Base-by-base conservation (phyloP, 2,113 vertebrate species). In the Aspidoscelis tigris region DNA sequence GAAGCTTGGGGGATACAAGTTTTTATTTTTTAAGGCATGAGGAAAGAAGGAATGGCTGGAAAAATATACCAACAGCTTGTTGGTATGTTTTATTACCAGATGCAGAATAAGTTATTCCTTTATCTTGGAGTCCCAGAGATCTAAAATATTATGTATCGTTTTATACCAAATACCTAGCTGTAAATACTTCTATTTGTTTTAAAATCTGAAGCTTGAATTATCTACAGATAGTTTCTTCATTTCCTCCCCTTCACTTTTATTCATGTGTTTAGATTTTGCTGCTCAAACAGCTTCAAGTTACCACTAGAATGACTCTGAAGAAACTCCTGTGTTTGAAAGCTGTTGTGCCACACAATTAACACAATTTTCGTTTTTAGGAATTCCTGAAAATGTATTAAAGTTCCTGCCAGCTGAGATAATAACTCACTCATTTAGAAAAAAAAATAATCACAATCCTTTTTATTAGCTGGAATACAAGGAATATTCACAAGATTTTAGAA, bases 81-180 rank as follows among this genome's bases (percentile, higher is more conserved):
- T 10, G 0, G 41, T 6, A 82, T 39, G n/a, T 69, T 33, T 77
- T 61, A 74, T 11, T 66, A 86, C 68, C 14, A 53, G 1, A 88
- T 18, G 58, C 66, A 53, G 47, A 5, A 10, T 65, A 58, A 14
- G 75, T 69, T 6, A 79, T 75, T 76, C 18, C 14, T 11, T 43
- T 41, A 11, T 10, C 58, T 64, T 4, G 2, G 1, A 81, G 39
- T 68, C 84, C 39, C 80, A 68, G 78, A 64, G 76, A 87, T 79
- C 78, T n/a, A 77, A 88, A 92, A 86, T 84, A 64, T 89, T 88
- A 81, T 80, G 76, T 87, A 86, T 82, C 74, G n/a, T 83, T 75
- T 20, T 68, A 12, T 72, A 61, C 24, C 8, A 64, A 78, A 61
- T 16, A n/a, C 43, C 71, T 80, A 50, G 16, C 8, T 43, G 26